Base-by-base conservation (phyloP, 2,888 invertebrate genomes). In the Erebia palarica region DNA sequence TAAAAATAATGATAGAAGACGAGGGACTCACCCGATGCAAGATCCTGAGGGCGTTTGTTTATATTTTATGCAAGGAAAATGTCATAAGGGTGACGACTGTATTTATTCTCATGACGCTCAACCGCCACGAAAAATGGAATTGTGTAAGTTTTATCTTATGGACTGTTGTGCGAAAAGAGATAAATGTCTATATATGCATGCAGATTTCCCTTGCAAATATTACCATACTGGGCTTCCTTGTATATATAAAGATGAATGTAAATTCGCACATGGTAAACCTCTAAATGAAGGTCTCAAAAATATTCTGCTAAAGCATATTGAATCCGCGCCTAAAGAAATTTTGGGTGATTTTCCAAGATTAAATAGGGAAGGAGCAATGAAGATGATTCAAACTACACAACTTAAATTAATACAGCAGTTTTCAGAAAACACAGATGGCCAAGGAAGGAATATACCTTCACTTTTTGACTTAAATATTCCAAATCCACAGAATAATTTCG, bases 191-290 rank as follows among this genome's bases (percentile, higher is more conserved):
- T 99, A 98, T 85, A 97, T 99, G 97, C 99, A 99, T 92, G 96
- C 97, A 81, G 98, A 99, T 87, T 99, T 98, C 88, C 99, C 99
- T 18, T 99, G 99, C 92, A 99, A 99, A 94, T 99, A 97, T 92
- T 98, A 96, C 90, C 99, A 99, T 86, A 97, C 98, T 68, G 98
- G 98, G 75, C 94, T 97, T 87, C 96, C 96, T 69, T 99, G 99
- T 88, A 95, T 95, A 76, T 95, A 94, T 65, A 95, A 95, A 82
- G 96, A 96, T n/a, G 96, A 96, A 74, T 99, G 99, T 92, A 98
- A 98, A 89, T 99, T 99, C 89, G 97, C 98, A 44, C 99, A 99
- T 86, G 96, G 96, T 21, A 96, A 96, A 80, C 97, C 97, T 0
- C 93, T 99, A n/a, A 95, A 95, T 68, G 98, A 98, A 75, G 95